These are phyloP conservation scores for Stigmatopora argus DNA, from an alignment of 2,113 vertebrate genomes.

Conservation along the genomic window DNA sequence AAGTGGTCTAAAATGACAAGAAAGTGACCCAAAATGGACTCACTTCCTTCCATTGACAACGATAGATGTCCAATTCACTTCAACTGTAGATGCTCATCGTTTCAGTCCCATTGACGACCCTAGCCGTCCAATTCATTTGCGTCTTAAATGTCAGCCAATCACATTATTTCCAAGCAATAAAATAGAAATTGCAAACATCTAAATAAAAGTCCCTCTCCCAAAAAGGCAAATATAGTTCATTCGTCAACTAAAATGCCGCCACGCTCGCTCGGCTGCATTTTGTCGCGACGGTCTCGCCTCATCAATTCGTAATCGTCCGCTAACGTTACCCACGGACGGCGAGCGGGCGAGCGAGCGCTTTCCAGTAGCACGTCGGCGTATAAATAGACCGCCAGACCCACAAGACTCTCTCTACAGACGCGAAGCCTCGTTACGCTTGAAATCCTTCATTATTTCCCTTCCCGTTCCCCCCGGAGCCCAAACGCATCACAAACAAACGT, in stretches of 20 bases:
- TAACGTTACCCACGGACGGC: conserved; percentile 42
- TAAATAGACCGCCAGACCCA: conserved; percentile 45
- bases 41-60: no score
- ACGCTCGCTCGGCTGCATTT: conserved; percentile 39
- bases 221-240: conserved; percentile 7
- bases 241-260: conserved; percentile 64
- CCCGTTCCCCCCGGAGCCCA: conserved; percentile 13
- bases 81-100: no score
- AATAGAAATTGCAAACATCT: no score
- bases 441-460: conserved; percentile 30
- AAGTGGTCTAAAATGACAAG: no score
- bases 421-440: conserved; percentile 17
- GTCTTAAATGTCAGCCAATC: no score
- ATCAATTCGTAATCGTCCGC: conserved; percentile 63
- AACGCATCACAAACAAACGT: conserved; percentile 17
- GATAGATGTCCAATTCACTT: no score
- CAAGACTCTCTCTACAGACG: conserved; percentile 29
- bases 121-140: no score
- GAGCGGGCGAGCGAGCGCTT: conserved; percentile 58
- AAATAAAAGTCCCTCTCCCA: background rate
- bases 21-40: no score
- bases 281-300: conserved; percentile 46
- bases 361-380: conserved; percentile 50
- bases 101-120: no score
- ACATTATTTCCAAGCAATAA: no score